A percentile compares a stretch with the other conserved stretches of the same genome.
These are phyloP conservation scores for Spermophilus dauricus DNA, from an alignment of 2,113 vertebrate genomes.

Conservation along the genomic window DNA sequence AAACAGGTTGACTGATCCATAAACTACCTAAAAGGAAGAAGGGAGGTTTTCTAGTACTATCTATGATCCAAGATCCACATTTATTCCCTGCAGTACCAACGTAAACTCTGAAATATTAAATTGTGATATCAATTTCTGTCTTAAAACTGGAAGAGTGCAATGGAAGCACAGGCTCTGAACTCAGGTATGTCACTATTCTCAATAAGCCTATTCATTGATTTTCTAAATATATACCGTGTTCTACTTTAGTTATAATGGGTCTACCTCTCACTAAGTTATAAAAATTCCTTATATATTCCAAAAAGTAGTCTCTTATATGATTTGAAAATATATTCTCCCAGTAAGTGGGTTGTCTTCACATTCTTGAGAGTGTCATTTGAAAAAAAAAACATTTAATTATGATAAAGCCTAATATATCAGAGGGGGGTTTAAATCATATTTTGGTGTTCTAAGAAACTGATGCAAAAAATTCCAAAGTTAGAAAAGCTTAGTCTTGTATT, in stretches of 20 bases:
- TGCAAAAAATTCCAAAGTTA: neutral
- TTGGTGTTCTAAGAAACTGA: neutral
- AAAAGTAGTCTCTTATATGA: neutral
- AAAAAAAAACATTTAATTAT: neutral
- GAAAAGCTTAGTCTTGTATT: neutral
- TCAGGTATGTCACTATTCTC: no score
- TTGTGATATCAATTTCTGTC: no score
- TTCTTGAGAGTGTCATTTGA: neutral
- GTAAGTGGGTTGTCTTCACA: neutral
- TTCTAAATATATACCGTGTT: no score
- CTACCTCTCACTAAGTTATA: neutral
- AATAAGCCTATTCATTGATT: no score
- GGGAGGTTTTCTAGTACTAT: no score
- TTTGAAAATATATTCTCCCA: neutral
- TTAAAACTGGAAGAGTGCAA: no score
- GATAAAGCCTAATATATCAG: neutral
- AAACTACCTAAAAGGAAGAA: no score
- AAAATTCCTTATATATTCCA: neutral
- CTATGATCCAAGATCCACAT: no score
- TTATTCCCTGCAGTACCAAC: no score
- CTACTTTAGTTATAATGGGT: neutral
- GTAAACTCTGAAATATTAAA: no score
- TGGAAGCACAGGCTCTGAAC: no score
- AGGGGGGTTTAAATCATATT: neutral
- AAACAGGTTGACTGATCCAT: no score